Base-by-base conservation (phyloP, 2,113 vertebrate species). In the Cavia aperea region DNA sequence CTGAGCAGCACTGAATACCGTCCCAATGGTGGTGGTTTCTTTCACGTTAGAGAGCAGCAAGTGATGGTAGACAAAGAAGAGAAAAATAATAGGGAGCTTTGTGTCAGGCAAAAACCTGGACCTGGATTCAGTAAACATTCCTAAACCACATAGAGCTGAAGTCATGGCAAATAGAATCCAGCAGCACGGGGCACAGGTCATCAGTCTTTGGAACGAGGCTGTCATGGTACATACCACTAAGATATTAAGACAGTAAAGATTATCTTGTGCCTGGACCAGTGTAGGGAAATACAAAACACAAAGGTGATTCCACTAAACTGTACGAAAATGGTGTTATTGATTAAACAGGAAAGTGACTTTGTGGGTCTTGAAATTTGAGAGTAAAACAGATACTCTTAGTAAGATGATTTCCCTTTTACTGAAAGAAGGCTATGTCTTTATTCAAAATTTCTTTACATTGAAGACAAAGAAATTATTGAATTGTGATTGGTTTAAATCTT, bases 291-390 rank as follows among this genome's bases (percentile, higher is more conserved):
- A 33, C 58, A 77, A 92, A 89, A 15, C n/a, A 58, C 36, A 90
- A 72, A 90, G 26, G 24, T 56, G 31, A 70, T 62, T 89, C 33
- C 7, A 70, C 58, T 12, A 78, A n/a, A 4, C 58, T 58, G 8
- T 60, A n/a, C 18, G 7, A 70, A 23, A 36, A 58, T 6, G 2
- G 4, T 62, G 2, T 62, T 75, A 6, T 56, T 70, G 82, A 85
- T 72, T 49, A 94, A 91, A 15, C 6, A 85, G 33, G 46, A 93
- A 89, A 86, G 51, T 6, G 46, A 36, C n/a, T 88, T 88, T 88
- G 66, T 73, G 54, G 19, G 39, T 21, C 81, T 65, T 26, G 39
- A 14, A 19, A 62, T 78, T 78, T 54, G 81, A 21, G 36, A 65
- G 15, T 70, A 9, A 77, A n/a, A 29, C 39, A 51, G n/a, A 51